A percentile compares a stretch with the other conserved stretches of the same genome.
Evolutionary conservation across 2,888 invertebrate genomes (phyloP).

Genomic region (Nomada ferruginata): DNA sequence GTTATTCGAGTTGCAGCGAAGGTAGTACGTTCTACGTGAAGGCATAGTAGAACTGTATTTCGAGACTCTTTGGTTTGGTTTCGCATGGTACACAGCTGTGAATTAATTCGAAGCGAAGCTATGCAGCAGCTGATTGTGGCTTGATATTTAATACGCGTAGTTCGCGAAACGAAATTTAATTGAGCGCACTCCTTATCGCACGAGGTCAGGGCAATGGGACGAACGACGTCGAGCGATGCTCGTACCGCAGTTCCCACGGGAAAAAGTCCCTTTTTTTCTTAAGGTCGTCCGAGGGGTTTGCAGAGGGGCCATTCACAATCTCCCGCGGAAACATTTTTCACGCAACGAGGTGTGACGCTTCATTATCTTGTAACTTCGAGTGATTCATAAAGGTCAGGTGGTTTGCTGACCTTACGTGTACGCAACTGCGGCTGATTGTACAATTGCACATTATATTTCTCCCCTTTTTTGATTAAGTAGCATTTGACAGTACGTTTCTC

Average conservation of each 20-base stretch:
- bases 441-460: too few species aligned
- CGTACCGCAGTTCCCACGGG: constrained; percentile 30
- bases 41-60: neutral
- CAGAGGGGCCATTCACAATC: neutral
- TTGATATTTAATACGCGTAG: neutral
- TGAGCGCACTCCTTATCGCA: constrained; percentile 18
- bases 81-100: neutral
- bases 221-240: neutral
- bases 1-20: neutral
- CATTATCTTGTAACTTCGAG: constrained; percentile 28
- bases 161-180: constrained; percentile 30
- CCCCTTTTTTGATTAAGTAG: too few species aligned
- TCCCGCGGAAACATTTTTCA: constrained; percentile 17
- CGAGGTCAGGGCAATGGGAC: constrained; percentile 22
- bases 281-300: neutral
- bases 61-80: neutral
- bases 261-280: constrained; percentile 13
- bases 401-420: neutral
- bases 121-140: neutral
- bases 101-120: constrained; percentile 14
- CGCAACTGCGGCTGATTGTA: neutral
- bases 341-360: constrained; percentile 33
- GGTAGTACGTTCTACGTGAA: constrained; percentile 5
- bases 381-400: constrained; percentile 18
- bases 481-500: too few species aligned